Evolutionary conservation across 1,140 invertebrate species (phyloP).

Genomic region (Ostrea edulis): DNA sequence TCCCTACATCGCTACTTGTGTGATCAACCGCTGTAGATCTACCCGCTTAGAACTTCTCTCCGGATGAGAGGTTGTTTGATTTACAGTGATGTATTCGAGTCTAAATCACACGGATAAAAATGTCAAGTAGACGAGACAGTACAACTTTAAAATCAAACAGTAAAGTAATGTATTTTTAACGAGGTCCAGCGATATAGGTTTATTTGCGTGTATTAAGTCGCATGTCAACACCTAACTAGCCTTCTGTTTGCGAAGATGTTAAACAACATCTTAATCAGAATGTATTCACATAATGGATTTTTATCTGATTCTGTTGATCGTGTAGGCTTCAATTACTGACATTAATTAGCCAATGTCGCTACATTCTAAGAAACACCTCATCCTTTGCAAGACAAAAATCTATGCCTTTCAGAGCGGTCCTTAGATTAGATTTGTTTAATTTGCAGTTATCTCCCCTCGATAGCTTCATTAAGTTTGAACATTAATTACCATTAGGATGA

Average conservation of each 20-base stretch:
- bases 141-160: not conserved
- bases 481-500: constrained; percentile 13
- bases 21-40: constrained; percentile 27
- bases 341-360: constrained; percentile 12
- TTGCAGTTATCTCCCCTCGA: constrained; percentile 18
- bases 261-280: constrained; percentile 2
- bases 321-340: constrained; percentile 30
- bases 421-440: constrained; percentile 28
- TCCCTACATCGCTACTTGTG: constrained; percentile 28
- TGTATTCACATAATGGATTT: not conserved
- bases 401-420: not conserved
- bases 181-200: not conserved
- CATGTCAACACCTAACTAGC: not conserved
- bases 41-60: not conserved
- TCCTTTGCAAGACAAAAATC: not conserved
- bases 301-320: constrained; percentile 32
- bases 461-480: constrained; percentile 31
- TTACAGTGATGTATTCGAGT: not conserved
- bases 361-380: constrained; percentile 15
- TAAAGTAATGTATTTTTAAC: constrained; percentile 25
- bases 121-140: not conserved
- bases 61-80: not conserved
- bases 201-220: not conserved
- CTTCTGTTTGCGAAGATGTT: not conserved
- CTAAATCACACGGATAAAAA: constrained; percentile 27